These are phyloP conservation scores for Australoheros facetus DNA, from an alignment of 2,797 vertebrate species.

Conservation along the genomic window DNA sequence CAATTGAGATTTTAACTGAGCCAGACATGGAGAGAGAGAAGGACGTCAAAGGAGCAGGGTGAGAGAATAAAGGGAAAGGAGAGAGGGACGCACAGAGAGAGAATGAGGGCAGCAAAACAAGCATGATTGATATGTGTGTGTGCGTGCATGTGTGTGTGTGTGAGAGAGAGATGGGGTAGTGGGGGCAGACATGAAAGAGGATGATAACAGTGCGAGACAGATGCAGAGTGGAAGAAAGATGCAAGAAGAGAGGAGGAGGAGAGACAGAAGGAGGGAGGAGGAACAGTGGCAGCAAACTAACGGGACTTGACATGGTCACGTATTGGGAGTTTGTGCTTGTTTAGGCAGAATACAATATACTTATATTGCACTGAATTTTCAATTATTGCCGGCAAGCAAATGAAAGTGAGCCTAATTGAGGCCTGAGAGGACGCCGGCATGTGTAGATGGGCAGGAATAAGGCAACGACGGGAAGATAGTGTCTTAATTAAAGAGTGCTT, in stretches of 20 bases:
- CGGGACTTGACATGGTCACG: slow-evolving; percentile 52
- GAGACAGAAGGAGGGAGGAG: slow-evolving; percentile 33
- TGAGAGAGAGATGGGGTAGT: background rate
- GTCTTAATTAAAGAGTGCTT: slow-evolving; percentile 74
- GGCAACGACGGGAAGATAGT: slow-evolving; percentile 52
- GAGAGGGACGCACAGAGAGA: slow-evolving; percentile 20
- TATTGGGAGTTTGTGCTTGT: slow-evolving; percentile 51
- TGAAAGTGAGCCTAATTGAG: slow-evolving; percentile 54
- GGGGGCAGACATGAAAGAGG: slow-evolving; percentile 61
- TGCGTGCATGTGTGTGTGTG: background rate
- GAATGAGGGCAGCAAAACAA: slow-evolving; percentile 43
- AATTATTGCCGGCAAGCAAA: slow-evolving; percentile 62
- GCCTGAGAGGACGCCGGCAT: slow-evolving; percentile 21
- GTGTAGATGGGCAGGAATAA: slow-evolving; percentile 43
- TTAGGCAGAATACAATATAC: slow-evolving; percentile 63
- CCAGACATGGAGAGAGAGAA: slow-evolving; percentile 38
- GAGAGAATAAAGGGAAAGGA: slow-evolving; percentile 37
- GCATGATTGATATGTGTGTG: slow-evolving; percentile 43
- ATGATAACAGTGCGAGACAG: slow-evolving; percentile 46
- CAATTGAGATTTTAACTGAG: slow-evolving; percentile 66
- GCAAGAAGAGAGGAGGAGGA: slow-evolving; percentile 26
- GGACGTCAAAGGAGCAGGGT: slow-evolving; percentile 39
- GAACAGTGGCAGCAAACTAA: slow-evolving; percentile 26
- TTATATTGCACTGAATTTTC: slow-evolving; percentile 63
- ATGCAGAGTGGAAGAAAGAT: slow-evolving; percentile 41